Evolutionary conservation across 2,113 vertebrate genomes (phyloP).

Genomic region (Phainopepla nitens): DNA sequence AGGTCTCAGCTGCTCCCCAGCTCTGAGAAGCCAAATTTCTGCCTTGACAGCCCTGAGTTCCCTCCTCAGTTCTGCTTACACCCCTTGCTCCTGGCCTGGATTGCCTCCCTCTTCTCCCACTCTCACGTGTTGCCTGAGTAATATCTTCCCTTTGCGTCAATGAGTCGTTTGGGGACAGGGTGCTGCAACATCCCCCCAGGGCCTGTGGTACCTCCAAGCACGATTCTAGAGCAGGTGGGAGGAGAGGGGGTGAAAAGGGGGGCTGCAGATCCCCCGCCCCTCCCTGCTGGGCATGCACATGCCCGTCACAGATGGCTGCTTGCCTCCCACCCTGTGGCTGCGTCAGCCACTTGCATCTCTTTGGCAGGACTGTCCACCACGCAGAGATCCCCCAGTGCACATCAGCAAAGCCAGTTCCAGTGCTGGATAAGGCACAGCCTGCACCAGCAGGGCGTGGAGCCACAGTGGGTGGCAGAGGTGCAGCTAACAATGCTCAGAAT

Average conservation of each 20-base stretch:
- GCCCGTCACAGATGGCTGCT: neutral
- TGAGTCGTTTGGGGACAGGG: neutral
- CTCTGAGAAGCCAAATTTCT: neutral
- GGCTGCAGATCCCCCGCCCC: neutral
- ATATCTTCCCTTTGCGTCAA: neutral
- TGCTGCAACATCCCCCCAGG: neutral
- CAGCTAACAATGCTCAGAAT: neutral
- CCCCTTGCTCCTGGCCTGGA: neutral
- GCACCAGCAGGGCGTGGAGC: rapidly evolving
- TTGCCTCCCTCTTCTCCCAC: neutral
- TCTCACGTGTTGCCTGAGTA: neutral
- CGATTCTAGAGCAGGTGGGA: neutral
- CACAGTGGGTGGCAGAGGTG: neutral
- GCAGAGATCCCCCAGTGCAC: neutral
- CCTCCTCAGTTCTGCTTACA: neutral
- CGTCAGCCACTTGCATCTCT: neutral
- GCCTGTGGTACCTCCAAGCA: neutral
- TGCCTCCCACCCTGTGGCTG: neutral
- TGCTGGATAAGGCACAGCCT: neutral
- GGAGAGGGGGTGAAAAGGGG: neutral
- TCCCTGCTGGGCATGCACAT: neutral
- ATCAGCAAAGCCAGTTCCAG: neutral
- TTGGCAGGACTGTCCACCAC: neutral
- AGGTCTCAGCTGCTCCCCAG: neutral
- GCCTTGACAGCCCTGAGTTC: neutral